phyloP scores from a whole-genome alignment of 2,113 vertebrate genomes.

The Gallinago media region DNA sequence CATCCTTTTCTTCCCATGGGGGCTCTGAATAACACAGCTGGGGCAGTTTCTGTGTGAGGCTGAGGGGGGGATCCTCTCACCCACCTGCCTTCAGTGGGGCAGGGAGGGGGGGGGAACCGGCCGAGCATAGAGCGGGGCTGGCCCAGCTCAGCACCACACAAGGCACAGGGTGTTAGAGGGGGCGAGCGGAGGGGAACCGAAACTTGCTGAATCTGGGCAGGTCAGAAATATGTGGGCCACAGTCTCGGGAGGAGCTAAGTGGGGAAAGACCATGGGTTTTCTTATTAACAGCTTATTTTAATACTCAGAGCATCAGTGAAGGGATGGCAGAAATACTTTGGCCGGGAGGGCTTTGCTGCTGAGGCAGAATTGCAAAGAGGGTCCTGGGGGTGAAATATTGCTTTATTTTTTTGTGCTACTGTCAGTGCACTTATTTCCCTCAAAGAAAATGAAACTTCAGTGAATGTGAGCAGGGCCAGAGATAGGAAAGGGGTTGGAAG shows the following conservation, averaged over 20 bases:
- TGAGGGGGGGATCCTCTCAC: background rate
- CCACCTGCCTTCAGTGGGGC: background rate
- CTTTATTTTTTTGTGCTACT: background rate
- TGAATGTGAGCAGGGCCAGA: background rate
- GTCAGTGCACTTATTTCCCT: background rate
- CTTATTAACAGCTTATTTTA: background rate
- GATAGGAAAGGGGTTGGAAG: background rate
- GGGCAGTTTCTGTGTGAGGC: background rate
- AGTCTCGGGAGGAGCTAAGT: background rate
- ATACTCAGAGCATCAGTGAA: background rate
- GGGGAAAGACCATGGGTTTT: background rate
- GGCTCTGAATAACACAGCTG: background rate
- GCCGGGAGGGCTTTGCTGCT: background rate
- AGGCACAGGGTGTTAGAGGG: background rate
- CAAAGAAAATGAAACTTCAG: background rate
- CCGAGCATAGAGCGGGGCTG: background rate
- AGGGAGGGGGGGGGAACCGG: background rate
- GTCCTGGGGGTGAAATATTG: background rate
- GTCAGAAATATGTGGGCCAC: rapidly evolving
- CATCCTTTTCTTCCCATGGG: background rate
- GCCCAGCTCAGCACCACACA: background rate
- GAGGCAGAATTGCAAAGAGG: background rate
- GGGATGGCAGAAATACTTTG: background rate
- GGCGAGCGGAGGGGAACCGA: background rate
- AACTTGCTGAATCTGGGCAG: background rate